A percentile compares a stretch with the other conserved stretches of the same genome.
Evolutionary conservation across 2,888 invertebrate genomes (phyloP).

Genomic region (Drosophila sordidula): DNA sequence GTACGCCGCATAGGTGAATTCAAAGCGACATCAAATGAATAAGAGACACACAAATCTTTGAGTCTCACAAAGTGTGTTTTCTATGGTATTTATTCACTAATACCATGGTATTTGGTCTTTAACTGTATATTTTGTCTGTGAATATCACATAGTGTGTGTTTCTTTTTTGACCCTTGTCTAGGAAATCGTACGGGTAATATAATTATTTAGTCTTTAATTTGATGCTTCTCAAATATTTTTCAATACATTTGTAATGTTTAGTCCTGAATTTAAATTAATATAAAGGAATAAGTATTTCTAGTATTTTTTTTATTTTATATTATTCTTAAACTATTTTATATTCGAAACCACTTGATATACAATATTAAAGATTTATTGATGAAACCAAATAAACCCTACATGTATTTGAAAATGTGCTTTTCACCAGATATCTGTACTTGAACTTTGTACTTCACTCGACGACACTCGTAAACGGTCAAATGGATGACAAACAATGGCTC

Average conservation of each 20-base stretch:
- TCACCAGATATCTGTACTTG: neutral
- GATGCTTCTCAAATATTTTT: too few relatives aligned
- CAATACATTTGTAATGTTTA: too few relatives aligned
- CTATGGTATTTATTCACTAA: neutral
- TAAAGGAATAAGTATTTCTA: too few relatives aligned
- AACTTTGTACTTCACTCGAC: neutral
- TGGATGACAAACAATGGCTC: conserved; percentile 11
- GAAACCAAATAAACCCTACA: too few relatives aligned
- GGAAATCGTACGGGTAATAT: neutral
- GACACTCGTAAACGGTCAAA: conserved; percentile 9
- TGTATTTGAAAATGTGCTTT: neutral
- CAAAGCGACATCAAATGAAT: neutral
- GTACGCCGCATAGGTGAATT: conserved; percentile 5
- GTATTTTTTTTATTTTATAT: too few relatives aligned
- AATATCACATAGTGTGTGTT: neutral
- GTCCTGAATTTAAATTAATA: too few relatives aligned
- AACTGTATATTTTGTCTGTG: neutral
- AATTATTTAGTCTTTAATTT: neutral
- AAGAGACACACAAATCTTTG: neutral
- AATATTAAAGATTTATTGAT: too few relatives aligned
- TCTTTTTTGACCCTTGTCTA: neutral
- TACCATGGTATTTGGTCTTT: neutral
- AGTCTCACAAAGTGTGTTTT: neutral
- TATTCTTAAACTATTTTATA: too few relatives aligned
- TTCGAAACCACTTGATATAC: too few relatives aligned